These are phyloP conservation scores for Falco naumanni DNA, from an alignment of 2,797 vertebrate genomes.

Conservation along the genomic window DNA sequence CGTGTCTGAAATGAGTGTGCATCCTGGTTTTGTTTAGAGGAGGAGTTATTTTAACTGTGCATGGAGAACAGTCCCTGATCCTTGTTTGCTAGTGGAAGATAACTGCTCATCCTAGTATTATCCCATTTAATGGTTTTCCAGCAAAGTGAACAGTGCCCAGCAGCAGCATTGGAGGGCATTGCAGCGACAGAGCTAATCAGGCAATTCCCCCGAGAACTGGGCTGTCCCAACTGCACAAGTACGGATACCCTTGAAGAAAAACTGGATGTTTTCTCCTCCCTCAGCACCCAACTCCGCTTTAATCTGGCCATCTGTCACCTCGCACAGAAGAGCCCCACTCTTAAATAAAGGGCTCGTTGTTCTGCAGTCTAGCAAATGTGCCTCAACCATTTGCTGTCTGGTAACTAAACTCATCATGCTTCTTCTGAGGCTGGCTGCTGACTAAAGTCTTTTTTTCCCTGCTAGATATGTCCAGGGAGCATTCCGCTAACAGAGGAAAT, in stretches of 20 bases:
- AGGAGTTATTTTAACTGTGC: background rate
- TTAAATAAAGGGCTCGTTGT: background rate
- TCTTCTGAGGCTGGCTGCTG: slow-evolving; percentile 14
- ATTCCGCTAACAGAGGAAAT: slow-evolving; percentile 23
- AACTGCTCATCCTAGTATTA: background rate
- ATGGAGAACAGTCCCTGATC: background rate
- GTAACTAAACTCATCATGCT: slow-evolving; percentile 16
- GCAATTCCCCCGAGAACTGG: background rate
- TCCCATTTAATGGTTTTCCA: background rate
- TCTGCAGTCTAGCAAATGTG: background rate
- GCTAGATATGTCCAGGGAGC: slow-evolving; percentile 13
- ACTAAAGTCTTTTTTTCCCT: slow-evolving; percentile 4
- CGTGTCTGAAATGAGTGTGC: background rate
- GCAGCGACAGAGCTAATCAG: background rate
- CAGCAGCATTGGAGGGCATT: background rate
- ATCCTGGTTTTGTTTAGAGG: background rate
- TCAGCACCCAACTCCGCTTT: slow-evolving; percentile 2
- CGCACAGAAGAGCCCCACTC: background rate
- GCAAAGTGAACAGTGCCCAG: background rate
- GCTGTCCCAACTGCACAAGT: background rate
- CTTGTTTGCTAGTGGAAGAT: background rate
- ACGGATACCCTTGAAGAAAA: background rate
- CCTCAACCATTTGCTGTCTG: background rate
- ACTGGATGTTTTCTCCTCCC: background rate
- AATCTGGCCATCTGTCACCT: slow-evolving; percentile 30